Percentiles rank a stretch among this genome's conserved stretches.
Evolutionary conservation across 2,888 invertebrate species (phyloP).

Genomic region (Caenorhabditis sp.): DNA sequence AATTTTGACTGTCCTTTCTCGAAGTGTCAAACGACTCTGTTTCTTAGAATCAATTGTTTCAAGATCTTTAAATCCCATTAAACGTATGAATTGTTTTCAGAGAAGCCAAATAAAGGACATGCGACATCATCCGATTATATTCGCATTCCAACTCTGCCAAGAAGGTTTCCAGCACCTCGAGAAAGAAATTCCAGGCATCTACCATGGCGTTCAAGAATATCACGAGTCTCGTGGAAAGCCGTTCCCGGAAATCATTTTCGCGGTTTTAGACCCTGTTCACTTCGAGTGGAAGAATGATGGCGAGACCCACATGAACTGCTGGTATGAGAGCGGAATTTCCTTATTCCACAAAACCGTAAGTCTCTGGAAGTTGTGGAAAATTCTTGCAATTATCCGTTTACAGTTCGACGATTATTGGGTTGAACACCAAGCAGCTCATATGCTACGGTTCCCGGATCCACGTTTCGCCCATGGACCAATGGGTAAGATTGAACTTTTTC

Average conservation of each 20-base stretch:
- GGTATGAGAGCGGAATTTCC: background rate
- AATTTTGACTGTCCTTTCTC: background rate
- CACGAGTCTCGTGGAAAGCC: background rate
- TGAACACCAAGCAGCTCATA: background rate
- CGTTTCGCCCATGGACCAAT: background rate
- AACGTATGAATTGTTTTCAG: background rate
- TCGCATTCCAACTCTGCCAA: background rate
- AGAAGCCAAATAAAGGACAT: background rate
- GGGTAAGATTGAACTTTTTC: background rate
- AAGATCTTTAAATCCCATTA: too few species aligned
- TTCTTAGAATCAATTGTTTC: background rate
- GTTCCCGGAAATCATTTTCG: background rate
- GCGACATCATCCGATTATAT: background rate
- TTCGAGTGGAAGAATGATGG: background rate
- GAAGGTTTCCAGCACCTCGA: background rate
- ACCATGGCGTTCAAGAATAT: background rate
- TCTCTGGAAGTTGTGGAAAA: too few species aligned
- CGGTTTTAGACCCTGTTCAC: background rate
- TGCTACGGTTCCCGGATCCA: background rate
- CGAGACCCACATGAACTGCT: background rate
- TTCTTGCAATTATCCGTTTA: too few species aligned
- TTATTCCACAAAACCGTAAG: background rate
- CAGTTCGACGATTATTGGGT: background rate
- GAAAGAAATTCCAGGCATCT: background rate
- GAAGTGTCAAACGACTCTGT: background rate